Evolutionary conservation across 2,797 vertebrate genomes (phyloP), one percentile per base, ranked within the genome.

Genomic region (Peromyscus attwateri): DNA sequence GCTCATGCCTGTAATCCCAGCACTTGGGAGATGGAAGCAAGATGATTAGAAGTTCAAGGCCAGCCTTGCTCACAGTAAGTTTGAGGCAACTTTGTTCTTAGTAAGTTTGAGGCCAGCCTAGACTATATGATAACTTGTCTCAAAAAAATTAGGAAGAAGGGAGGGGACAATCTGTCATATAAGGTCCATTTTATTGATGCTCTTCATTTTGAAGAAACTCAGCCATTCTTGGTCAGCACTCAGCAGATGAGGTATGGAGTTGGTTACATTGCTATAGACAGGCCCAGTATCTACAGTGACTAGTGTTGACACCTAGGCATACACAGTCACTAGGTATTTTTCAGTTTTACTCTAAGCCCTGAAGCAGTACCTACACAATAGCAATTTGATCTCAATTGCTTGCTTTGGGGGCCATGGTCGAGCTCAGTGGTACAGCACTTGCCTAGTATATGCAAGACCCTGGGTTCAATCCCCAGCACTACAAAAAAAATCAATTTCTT

Each of bases 181-280:
- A 40, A 43, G 23, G 31, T 62, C 83, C 62, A 94, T 80, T 49
- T 31, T 85, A 75, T 1, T 70, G 71, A 60, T 19, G 34, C 5
- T 43, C 43, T 96, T 82, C 73, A 76, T 60, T 92, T 64, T 71
- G 21, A 95, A 57, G 49, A 87, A 75, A 68, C 25, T 83, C 37
- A 34, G 6, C 49, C 81, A 92, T 71, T 70, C 71, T 60, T 43
- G 31, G 55, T 60, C 60, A 37, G 40, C 40, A 25, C 46, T 57
- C 52, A 96, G 68, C 13, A 93, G 14, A 29, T 25, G 13, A 93
- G 6, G 8, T 76, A 27, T 60, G 13, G 14, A 92, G 52, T 1
- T 93, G 77, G 27, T 52, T 60, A 46, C 6, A 25, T 73, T 89
- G 62, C 66, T 82, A 49, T 34, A 34, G 11, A 7, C 0, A 52